phyloP scores from a whole-genome alignment of 2,888 invertebrate genomes.

The Lymantria dispar region DNA sequence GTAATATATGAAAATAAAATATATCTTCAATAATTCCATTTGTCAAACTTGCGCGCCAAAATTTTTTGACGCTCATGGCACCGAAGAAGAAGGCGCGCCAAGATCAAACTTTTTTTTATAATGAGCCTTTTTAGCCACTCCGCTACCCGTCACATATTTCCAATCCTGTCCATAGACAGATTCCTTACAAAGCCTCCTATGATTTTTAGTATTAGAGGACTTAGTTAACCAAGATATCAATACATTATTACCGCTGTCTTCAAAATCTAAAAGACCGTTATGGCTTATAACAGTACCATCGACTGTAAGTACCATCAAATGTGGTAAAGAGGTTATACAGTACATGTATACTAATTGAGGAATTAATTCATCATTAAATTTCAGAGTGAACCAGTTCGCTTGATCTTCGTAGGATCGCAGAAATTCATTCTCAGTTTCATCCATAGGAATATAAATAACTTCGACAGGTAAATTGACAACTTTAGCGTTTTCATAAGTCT shows the following conservation, averaged over 20 bases:
- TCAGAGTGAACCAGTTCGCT: constrained; percentile 72
- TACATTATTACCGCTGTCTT: constrained; percentile 62
- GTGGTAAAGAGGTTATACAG: constrained; percentile 54
- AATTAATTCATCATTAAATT: constrained; percentile 53
- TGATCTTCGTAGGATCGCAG: constrained; percentile 45
- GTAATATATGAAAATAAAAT: too few species aligned
- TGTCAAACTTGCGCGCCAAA: neutral
- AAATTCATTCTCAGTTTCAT: constrained; percentile 50
- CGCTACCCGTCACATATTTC: constrained; percentile 37
- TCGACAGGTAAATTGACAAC: constrained; percentile 59
- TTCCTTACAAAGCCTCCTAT: constrained; percentile 50
- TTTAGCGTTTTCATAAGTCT: constrained; percentile 62
- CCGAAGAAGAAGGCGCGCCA: neutral
- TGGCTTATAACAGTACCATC: constrained; percentile 55
- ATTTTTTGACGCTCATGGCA: neutral
- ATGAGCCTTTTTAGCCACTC: constrained; percentile 17
- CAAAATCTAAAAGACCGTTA: constrained; percentile 58
- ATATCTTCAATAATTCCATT: too few species aligned
- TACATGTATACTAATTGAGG: constrained; percentile 51
- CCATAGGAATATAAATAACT: constrained; percentile 65
- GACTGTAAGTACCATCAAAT: constrained; percentile 48
- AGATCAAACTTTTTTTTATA: constrained; percentile 40
- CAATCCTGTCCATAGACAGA: constrained; percentile 55
- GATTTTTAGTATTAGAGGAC: constrained; percentile 27
- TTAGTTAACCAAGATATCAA: constrained; percentile 61